Evolutionary conservation across 1,140 invertebrate genomes (phyloP).

Genomic region (Drosophila truncata): DNA sequence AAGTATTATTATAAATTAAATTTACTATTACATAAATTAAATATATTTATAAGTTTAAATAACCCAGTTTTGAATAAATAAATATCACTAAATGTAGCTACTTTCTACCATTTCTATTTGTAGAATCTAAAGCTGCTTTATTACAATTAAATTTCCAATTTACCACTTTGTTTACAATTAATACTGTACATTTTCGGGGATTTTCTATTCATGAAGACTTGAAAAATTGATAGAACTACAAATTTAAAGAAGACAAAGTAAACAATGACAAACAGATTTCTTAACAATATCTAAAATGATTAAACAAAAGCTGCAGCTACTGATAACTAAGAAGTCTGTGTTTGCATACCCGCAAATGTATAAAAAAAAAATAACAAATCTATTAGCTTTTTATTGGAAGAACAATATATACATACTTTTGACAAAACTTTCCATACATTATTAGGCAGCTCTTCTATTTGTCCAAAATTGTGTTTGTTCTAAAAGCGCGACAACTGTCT

Average conservation of each 20-base stretch:
- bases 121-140: background rate
- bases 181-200: background rate
- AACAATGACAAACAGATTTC: background rate
- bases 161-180: background rate
- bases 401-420: background rate
- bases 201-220: background rate
- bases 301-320: background rate
- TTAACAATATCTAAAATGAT: background rate
- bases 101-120: background rate
- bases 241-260: background rate
- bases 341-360: background rate
- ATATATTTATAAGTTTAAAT: too few species aligned
- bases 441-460: constrained; percentile 2
- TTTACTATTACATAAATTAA: too few species aligned
- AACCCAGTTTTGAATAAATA: too few species aligned
- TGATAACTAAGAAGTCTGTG: background rate
- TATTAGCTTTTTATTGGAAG: background rate
- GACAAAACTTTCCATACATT: background rate
- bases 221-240: background rate
- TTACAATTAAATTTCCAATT: background rate
- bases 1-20: too few species aligned
- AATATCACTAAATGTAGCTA: too few species aligned
- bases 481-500: constrained; percentile 18
- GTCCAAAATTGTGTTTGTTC: background rate
- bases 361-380: background rate